Conservation (phyloP, 2,113 vertebrate species). For the Xiphorhynchus elegans region DNA sequence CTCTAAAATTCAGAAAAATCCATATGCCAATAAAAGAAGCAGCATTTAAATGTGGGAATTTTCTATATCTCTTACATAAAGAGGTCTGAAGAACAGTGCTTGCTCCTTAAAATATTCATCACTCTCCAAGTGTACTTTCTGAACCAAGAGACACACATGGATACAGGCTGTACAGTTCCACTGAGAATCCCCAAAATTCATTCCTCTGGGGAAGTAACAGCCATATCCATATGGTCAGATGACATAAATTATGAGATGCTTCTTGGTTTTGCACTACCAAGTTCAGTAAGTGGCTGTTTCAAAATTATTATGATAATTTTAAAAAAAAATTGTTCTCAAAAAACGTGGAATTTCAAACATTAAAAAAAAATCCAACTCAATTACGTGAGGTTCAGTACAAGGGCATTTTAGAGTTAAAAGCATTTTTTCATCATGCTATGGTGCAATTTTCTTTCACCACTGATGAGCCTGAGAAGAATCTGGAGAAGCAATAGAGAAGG, state of each 20-base stretch:
- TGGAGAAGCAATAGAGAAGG: not conserved
- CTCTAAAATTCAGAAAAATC: not conserved
- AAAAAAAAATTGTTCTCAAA: not conserved
- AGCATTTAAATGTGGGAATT: not conserved
- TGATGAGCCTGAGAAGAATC: not conserved
- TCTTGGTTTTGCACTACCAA: not conserved
- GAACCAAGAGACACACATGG: not conserved
- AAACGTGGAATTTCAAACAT: not conserved
- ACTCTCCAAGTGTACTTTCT: not conserved
- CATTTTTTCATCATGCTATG: not conserved
- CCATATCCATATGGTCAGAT: not conserved
- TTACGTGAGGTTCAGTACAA: not conserved
- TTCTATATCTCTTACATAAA: not conserved
- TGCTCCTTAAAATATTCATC: constrained; percentile 12
- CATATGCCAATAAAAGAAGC: not conserved
- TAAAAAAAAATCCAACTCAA: not conserved
- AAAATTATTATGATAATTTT: not conserved
- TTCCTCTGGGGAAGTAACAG: not conserved
- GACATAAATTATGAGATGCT: not conserved
- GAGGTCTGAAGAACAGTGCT: not conserved
- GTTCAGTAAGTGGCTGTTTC: not conserved
- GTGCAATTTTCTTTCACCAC: not conserved
- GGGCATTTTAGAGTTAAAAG: not conserved
- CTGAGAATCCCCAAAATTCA: not conserved
- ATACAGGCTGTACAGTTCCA: constrained; percentile 8